Conservation (phyloP, 2,888 invertebrate species). For the Lepas anatifera region DNA sequence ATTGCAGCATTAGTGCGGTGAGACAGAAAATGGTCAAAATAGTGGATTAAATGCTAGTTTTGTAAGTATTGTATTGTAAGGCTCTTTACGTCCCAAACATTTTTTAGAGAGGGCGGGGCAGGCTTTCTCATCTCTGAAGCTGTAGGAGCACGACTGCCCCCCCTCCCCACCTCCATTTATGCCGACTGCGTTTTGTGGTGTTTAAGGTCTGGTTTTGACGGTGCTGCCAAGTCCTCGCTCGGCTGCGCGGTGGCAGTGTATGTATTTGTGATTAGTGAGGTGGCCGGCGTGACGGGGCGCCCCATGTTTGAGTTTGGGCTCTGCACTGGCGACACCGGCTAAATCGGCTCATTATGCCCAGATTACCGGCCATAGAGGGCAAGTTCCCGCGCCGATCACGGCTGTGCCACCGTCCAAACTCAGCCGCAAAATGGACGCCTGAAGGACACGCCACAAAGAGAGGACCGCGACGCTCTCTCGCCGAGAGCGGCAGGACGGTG, state of each 20-base stretch:
- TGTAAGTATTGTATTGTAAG: no score
- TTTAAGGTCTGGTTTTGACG: no score
- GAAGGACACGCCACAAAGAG: not conserved
- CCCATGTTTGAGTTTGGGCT: not conserved
- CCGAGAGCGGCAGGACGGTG: no score
- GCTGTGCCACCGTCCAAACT: not conserved
- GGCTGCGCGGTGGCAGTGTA: no score
- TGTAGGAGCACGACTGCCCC: not conserved
- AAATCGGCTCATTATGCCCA: not conserved
- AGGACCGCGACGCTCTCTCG: not conserved
- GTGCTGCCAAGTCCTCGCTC: no score
- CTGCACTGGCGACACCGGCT: not conserved
- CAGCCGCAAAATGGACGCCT: not conserved
- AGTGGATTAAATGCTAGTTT: no score
- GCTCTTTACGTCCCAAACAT: no score
- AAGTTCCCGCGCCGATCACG: not conserved
- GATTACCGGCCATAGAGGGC: not conserved
- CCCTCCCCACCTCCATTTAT: not conserved
- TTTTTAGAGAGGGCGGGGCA: no score
- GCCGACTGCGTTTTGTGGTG: not conserved
- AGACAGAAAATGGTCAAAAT: no score
- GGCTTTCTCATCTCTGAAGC: no score
- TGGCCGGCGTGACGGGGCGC: not conserved
- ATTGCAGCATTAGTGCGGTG: no score
- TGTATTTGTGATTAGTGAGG: not conserved